phyloP scores from a whole-genome alignment of 2,888 invertebrate genomes.

The Sesamia inferens region DNA sequence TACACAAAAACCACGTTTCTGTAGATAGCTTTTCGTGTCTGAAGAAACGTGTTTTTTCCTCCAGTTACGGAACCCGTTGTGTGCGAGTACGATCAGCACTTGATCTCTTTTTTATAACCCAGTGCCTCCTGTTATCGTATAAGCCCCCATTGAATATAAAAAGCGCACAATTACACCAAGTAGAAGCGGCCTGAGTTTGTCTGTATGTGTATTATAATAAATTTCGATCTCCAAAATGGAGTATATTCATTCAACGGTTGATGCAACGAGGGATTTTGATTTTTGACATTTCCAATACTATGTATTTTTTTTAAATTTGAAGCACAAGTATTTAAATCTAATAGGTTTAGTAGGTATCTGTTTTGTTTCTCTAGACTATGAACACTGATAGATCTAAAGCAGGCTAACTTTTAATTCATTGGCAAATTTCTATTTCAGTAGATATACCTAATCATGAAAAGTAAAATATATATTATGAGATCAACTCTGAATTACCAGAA shows the following conservation, averaged over 20 bases:
- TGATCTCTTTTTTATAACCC: neutral
- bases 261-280: constrained; percentile 24
- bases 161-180: constrained; percentile 68
- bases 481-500: no score
- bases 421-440: neutral
- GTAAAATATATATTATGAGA: neutral
- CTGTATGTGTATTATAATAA: constrained; percentile 60
- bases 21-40: no score
- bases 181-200: constrained; percentile 71
- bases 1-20: no score
- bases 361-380: constrained; percentile 5
- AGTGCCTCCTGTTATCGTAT: constrained; percentile 47
- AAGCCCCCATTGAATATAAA: constrained; percentile 63
- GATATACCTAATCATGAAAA: neutral
- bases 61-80: neutral
- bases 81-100: neutral
- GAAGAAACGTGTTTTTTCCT: neutral
- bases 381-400: constrained; percentile 5
- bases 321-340: constrained; percentile 21
- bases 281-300: neutral
- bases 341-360: constrained; percentile 1
- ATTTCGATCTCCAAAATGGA: constrained; percentile 65
- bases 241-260: constrained; percentile 59
- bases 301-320: constrained; percentile 11
- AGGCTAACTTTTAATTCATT: constrained; percentile 5